Evolutionary conservation across 2,113 vertebrate species (phyloP).

Genomic region (Neodon shergylaensis): DNA sequence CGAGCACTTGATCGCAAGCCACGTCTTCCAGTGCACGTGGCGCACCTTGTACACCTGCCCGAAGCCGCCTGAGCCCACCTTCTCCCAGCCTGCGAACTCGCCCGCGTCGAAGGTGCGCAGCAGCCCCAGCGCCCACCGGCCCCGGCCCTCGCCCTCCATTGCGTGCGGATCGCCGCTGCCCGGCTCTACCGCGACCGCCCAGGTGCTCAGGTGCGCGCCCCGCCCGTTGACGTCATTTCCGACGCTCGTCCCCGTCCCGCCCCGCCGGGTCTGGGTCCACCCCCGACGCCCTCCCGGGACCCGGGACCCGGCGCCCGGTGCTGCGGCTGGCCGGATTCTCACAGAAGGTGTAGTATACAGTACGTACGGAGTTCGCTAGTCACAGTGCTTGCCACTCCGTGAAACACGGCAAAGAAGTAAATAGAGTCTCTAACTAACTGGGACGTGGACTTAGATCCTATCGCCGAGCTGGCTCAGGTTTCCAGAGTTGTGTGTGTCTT

Average conservation of each 20-base stretch:
- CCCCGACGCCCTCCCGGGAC: background rate
- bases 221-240: conserved; percentile 59
- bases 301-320: background rate
- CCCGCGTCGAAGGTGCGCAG: conserved; percentile 93
- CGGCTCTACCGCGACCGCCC: conserved; percentile 52
- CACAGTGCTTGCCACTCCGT: no score
- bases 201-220: conserved; percentile 49
- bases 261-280: background rate
- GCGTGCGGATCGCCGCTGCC: conserved; percentile 1
- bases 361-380: background rate
- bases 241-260: background rate
- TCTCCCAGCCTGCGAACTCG: conserved; percentile 96
- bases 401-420: background rate
- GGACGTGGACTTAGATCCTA: background rate
- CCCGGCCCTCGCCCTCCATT: conserved; percentile 90
- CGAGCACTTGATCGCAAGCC: conserved; percentile 98
- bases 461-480: no score
- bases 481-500: background rate
- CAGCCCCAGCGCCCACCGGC: conserved; percentile 92
- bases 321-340: background rate
- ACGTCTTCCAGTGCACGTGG: conserved; percentile 97
- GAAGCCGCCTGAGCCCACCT: conserved; percentile 97
- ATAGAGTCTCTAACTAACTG: background rate
- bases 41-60: conserved; percentile 98
- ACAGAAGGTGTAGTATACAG: background rate